phyloP scores from a whole-genome alignment of 1,140 invertebrate species.

The Belonocnema kinseyi region DNA sequence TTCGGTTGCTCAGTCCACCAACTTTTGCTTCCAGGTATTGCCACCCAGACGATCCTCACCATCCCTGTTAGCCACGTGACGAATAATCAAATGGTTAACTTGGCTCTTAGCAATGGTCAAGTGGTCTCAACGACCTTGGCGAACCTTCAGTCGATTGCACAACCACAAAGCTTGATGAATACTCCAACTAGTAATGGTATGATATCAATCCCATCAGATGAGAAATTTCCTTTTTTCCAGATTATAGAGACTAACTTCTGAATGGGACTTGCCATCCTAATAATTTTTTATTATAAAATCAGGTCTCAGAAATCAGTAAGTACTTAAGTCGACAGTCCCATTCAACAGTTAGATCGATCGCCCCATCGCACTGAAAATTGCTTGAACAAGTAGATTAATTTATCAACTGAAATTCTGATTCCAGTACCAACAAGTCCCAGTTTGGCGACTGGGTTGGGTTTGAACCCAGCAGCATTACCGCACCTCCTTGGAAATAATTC shows the following conservation, averaged over 20 bases:
- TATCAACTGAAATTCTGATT: slow-evolving; percentile 34
- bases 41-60: slow-evolving; percentile 94
- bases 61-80: slow-evolving; percentile 91
- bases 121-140: slow-evolving; percentile 89
- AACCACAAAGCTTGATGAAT: slow-evolving; percentile 80
- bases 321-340: too few species aligned
- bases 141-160: slow-evolving; percentile 87
- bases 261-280: too few species aligned
- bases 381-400: slow-evolving; percentile 7
- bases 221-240: too few species aligned
- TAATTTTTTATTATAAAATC: slow-evolving; percentile 12
- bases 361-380: slow-evolving; percentile 33
- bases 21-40: slow-evolving; percentile 82
- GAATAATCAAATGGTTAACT: slow-evolving; percentile 88
- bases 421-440: slow-evolving; percentile 75
- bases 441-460: slow-evolving; percentile 71
- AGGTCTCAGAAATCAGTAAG: too few species aligned
- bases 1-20: slow-evolving; percentile 28
- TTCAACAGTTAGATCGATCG: too few species aligned
- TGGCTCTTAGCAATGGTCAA: slow-evolving; percentile 87
- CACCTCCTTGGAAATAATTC: slow-evolving; percentile 83
- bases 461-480: slow-evolving; percentile 80
- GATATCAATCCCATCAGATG: slow-evolving; percentile 9
- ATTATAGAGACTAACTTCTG: too few species aligned
- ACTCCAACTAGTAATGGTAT: slow-evolving; percentile 77